Conservation (phyloP, 2,113 vertebrate species). For the Cephalopterus ornatus region DNA sequence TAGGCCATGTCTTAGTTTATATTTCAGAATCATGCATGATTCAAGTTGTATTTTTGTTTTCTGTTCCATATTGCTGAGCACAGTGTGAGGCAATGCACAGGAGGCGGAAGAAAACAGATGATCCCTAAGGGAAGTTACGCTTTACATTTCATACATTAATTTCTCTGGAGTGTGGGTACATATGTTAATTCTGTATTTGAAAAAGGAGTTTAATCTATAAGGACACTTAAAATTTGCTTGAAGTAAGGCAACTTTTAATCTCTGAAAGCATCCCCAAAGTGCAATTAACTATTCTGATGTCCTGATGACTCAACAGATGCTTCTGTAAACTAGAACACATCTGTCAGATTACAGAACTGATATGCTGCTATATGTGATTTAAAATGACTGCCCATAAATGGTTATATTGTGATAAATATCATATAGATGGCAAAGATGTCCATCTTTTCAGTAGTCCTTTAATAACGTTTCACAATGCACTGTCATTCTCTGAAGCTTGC, state of each 20-base stretch:
- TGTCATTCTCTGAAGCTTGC: not conserved
- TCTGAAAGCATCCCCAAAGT: slow-evolving; percentile 30
- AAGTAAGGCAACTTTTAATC: slow-evolving; percentile 35
- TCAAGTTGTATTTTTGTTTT: not conserved
- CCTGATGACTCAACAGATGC: slow-evolving; percentile 53
- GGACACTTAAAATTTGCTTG: slow-evolving; percentile 38
- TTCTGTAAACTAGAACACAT: slow-evolving; percentile 30
- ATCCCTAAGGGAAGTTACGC: not conserved
- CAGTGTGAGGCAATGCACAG: not conserved
- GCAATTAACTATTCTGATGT: slow-evolving; percentile 42
- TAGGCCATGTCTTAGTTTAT: not conserved
- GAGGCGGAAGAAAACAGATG: not conserved
- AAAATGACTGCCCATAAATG: not conserved
- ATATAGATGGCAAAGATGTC: not conserved
- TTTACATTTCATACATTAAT: not conserved
- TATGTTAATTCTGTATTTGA: slow-evolving; percentile 13
- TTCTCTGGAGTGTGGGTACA: not conserved
- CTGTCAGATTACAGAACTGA: slow-evolving; percentile 5
- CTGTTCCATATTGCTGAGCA: not conserved
- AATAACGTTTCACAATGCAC: not conserved
- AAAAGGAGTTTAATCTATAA: not conserved
- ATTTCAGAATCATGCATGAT: not conserved
- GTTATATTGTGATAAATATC: not conserved
- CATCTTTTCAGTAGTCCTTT: not conserved
- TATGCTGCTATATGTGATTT: not conserved